phyloP scores from a whole-genome alignment of 2,113 vertebrate species.

The Willisornis vidua region DNA sequence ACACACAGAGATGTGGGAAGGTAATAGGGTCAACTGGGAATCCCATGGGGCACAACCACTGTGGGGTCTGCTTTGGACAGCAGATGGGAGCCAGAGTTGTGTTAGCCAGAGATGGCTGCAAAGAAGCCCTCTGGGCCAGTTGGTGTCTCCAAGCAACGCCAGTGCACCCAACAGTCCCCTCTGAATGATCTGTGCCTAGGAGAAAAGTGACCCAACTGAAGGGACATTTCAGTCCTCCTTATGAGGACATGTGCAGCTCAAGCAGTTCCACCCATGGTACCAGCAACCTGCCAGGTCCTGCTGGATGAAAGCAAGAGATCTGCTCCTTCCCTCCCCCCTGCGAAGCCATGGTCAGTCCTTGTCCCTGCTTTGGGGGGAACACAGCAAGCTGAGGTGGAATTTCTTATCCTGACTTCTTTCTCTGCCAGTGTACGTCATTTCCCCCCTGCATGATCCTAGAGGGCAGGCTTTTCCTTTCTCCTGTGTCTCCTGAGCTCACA shows the following conservation, averaged over 20 bases:
- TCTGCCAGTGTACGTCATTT: not conserved
- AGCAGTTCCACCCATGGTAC: not conserved
- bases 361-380: not conserved
- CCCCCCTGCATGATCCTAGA: not conserved
- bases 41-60: accelerated
- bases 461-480: not conserved
- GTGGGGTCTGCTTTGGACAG: not conserved
- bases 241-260: not conserved
- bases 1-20: not conserved
- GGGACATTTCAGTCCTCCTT: not conserved
- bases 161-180: not conserved
- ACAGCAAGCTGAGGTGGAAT: not conserved
- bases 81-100: accelerated
- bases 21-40: not conserved
- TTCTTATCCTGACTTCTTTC: not conserved
- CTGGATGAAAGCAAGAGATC: not conserved
- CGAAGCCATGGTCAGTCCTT: not conserved
- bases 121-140: not conserved
- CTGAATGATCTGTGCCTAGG: not conserved
- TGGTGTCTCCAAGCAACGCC: not conserved
- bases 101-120: not conserved
- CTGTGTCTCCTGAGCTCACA: not conserved
- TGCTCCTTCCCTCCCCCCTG: not conserved
- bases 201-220: not conserved
- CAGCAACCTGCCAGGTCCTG: not conserved